Evolutionary conservation across 2,888 invertebrate genomes (phyloP).

Genomic region (Actias luna): DNA sequence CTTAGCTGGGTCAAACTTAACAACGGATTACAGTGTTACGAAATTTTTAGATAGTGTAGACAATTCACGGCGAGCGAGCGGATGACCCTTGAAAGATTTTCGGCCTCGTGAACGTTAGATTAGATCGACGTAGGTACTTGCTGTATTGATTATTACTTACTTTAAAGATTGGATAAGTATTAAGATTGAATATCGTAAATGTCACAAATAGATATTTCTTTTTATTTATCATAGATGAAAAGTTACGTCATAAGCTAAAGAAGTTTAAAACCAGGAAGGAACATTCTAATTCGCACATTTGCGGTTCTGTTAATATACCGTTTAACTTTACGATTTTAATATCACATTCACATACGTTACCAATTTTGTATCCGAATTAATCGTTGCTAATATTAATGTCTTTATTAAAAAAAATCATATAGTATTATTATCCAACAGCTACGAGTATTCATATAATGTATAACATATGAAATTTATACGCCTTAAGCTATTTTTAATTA

Average conservation of each 20-base stretch:
- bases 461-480: background rate
- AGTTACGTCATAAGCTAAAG: background rate
- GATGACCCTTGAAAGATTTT: slow-evolving; percentile 39
- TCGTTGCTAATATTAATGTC: background rate
- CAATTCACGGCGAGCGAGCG: slow-evolving; percentile 31
- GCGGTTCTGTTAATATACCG: slow-evolving; percentile 3
- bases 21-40: slow-evolving; percentile 30
- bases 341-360: background rate
- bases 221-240: too few species aligned
- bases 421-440: background rate
- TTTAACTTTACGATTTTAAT: background rate
- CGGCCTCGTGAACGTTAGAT: slow-evolving; percentile 27
- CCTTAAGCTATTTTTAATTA: background rate
- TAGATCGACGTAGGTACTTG: slow-evolving; percentile 4
- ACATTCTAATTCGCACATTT: background rate
- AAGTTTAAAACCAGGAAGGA: background rate
- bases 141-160: slow-evolving; percentile 2
- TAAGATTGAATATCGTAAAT: background rate
- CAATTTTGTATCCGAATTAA: background rate
- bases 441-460: background rate
- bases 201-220: too few species aligned
- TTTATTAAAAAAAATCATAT: background rate
- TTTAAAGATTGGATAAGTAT: background rate
- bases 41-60: slow-evolving; percentile 32
- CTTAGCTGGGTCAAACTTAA: slow-evolving; percentile 5